Base-by-base conservation (phyloP, 2,113 vertebrate genomes). In the Siphamia tubifer region DNA sequence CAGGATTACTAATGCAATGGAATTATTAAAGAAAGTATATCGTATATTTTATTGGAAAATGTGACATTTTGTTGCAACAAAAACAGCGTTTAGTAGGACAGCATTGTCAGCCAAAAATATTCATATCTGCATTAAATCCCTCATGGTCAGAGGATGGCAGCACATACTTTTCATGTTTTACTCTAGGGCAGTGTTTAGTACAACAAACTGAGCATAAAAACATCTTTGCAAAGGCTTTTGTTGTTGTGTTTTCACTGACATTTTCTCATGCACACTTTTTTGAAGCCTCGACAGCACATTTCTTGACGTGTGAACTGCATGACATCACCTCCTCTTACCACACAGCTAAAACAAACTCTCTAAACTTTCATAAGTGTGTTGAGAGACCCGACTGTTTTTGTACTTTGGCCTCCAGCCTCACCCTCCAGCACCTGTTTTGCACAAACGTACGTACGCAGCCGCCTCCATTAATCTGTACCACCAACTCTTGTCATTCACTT, bases 401-500 rank as follows among this genome's bases (percentile, higher is more conserved):
- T 25, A 47, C 39, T 63, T 52, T 19, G 30, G 54, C 35, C 55
- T 2, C 48, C 44, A 30, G 24, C 35, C 45, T 45, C 48, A 20
- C 20, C 32, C 47, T 7, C 44, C 20, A 43, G 57, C n/a, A 25
- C 19, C 23, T 15, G 2, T 0, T 23, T 7, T 12, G 2, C 44
- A 62, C 48, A 70, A 24, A 57, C 53, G 70, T 1, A 36, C 44
- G 7, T 9, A 28, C 11, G 13, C 20, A 68, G 34, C 4, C 67
- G 57, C 38, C 34, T 62, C 48, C 45, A 52, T 1, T 23, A 42
- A 15, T 63, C 42, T 65, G 47, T 60, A 68, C 67, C 19, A 58
- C 25, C 51, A 68, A 47, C 51, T 72, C 55, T 16, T 51, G 61
- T 74, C 60, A 69, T 65, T 70, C 63, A 52, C 47, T 76, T 64